Evolutionary conservation across 2,113 vertebrate species (phyloP).

Genomic region (Agelaius phoeniceus): DNA sequence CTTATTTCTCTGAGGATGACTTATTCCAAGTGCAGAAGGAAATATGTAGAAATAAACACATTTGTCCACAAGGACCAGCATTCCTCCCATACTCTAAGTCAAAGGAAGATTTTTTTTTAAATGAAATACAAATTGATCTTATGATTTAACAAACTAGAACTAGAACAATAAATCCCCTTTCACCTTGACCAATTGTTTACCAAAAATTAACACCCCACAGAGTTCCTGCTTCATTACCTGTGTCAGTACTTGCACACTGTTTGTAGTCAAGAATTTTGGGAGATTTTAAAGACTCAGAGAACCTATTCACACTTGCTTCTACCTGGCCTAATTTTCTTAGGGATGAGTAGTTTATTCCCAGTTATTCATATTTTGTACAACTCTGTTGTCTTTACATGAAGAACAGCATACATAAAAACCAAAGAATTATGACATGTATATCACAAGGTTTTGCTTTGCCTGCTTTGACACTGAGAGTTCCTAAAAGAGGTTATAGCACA

Average conservation of each 20-base stretch:
- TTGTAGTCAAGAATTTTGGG: not conserved
- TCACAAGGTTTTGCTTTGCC: not conserved
- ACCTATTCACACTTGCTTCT: not conserved
- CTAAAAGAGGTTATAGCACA: not conserved
- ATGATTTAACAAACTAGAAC: not conserved
- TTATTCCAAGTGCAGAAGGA: not conserved
- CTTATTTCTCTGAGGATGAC: not conserved
- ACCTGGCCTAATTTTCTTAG: not conserved
- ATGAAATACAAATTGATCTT: not conserved
- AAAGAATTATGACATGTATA: not conserved
- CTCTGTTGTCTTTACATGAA: not conserved
- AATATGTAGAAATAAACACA: not conserved
- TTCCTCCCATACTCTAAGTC: not conserved
- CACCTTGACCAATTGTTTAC: constrained; percentile 59
- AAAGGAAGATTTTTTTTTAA: not conserved
- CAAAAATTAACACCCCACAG: not conserved
- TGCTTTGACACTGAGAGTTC: not conserved
- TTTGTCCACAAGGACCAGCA: not conserved
- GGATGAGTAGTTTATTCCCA: not conserved
- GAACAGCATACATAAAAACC: not conserved
- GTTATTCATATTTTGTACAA: not conserved
- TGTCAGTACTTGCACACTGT: constrained; percentile 48
- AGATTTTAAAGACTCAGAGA: not conserved
- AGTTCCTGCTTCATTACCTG: not conserved
- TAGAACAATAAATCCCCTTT: not conserved